phyloP scores from a whole-genome alignment of 2,888 invertebrate genomes.

The Agriopis leucophaearia region DNA sequence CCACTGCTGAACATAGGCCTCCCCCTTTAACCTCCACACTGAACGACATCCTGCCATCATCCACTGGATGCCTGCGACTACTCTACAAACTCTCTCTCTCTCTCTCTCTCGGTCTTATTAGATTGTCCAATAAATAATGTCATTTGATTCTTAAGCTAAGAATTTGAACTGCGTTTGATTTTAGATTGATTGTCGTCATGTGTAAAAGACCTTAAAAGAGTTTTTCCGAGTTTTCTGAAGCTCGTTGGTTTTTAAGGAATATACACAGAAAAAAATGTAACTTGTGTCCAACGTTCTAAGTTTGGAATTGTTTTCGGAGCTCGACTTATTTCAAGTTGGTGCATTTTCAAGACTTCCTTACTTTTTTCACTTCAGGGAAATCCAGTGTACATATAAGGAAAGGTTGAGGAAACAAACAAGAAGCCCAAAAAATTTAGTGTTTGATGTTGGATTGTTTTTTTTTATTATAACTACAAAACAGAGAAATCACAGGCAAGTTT shows the following conservation, averaged over 20 bases:
- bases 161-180: not conserved
- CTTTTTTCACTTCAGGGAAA: slow-evolving; percentile 6
- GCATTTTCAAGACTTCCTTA: slow-evolving; percentile 26
- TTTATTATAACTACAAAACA: no score
- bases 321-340: slow-evolving; percentile 17
- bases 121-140: no score
- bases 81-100: no score
- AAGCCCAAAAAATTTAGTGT: not conserved
- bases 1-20: no score
- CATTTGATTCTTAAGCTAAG: no score
- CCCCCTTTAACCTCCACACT: no score
- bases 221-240: not conserved
- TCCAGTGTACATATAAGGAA: not conserved
- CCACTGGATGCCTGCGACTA: no score
- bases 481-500: no score
- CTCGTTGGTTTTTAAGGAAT: slow-evolving; percentile 11
- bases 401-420: not conserved
- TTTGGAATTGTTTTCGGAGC: not conserved
- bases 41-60: no score
- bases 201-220: not conserved
- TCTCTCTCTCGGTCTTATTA: no score
- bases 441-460: not conserved
- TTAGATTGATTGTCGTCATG: not conserved
- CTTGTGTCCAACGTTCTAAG: slow-evolving; percentile 5
- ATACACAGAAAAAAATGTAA: slow-evolving; percentile 18